Evolutionary conservation across 2,113 vertebrate species (phyloP), one percentile per base, ranked within the genome.

Genomic region (Nycticorax nycticorax): DNA sequence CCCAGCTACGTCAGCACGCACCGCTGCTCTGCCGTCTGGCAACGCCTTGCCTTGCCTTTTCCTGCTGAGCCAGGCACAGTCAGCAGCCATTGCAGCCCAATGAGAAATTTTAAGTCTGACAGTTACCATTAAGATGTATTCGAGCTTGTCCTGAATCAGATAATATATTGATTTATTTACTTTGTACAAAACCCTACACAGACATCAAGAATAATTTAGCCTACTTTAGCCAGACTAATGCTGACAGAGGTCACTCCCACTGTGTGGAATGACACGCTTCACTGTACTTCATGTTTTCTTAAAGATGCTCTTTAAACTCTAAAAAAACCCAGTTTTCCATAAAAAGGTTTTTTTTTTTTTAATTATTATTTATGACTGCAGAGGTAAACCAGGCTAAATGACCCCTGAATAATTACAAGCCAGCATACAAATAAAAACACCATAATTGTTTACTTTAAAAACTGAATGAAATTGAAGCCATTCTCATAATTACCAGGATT

Each of bases 1-100:
- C 12, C 4, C 63, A 33, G 21, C 37, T 53, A 39, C 1, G 0
- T 6, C 55, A 66, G 52, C 32, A 41, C 0, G 0, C 9, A 50
- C 7, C 23, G 9, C 14, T 28, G 13, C 24, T 2, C 10, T 62
- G 64, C 21, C 1, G 1, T 0, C 37, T 10, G 24, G 15, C 15
- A 81, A 56, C 26, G n/a, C 10, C 12, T 32, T 37, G 66, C 20
- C 8, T 45, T 50, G 79, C 45, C 64, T 39, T 39, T 33, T 14
- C 73, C 33, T 41, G 15, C 43, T 18, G 19, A 59, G 43, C 18
- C 32, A 50, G 68, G 48, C 0, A 1, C 35, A 69, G 35, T 66
- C 39, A 64, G 33, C 33, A 81, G 41, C 45, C 41, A 15, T 19
- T 50, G 16, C 9, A 64, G 30, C 21, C 45, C 27, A 71, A 1